phyloP scores from a whole-genome alignment of 2,888 invertebrate species.

The Rotaria macrura region DNA sequence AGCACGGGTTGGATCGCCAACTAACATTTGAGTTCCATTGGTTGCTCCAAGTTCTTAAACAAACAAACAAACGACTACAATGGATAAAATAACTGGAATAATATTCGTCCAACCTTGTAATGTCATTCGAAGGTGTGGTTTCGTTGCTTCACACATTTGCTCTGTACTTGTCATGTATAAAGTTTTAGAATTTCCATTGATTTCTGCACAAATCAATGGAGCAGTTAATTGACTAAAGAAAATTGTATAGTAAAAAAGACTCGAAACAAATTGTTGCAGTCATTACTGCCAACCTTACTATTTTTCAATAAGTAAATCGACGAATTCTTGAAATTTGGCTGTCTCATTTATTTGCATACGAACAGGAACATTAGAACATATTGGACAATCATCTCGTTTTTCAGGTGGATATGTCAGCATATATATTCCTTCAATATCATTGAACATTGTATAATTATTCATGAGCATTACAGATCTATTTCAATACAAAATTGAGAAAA shows the following conservation, averaged over 20 bases:
- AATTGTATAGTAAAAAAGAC: no score
- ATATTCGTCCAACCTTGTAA: constrained; percentile 54
- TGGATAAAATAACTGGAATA: background rate
- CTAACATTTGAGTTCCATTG: constrained; percentile 74
- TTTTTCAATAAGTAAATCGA: constrained; percentile 67
- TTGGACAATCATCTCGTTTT: constrained; percentile 71
- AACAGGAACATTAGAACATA: constrained; percentile 56
- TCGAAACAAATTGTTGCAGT: no score
- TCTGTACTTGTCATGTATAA: constrained; percentile 82
- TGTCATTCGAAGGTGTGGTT: constrained; percentile 74
- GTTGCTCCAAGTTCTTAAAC: constrained; percentile 68
- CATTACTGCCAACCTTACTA: constrained; percentile 43
- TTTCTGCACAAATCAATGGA: constrained; percentile 64
- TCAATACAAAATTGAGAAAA: no score
- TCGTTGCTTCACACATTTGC: constrained; percentile 78
- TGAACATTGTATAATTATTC: constrained; percentile 91
- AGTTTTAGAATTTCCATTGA: constrained; percentile 73
- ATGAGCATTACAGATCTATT: constrained; percentile 56
- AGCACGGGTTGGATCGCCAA: constrained; percentile 69
- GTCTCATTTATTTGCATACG: constrained; percentile 48
- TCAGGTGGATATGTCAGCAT: constrained; percentile 88
- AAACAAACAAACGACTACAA: constrained; percentile 34
- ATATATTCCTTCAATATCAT: constrained; percentile 86
- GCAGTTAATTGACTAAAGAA: constrained; percentile 67
- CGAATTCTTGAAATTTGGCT: constrained; percentile 66